These are phyloP conservation scores for Gorsachius goisagi DNA, from an alignment of 2,113 vertebrate genomes.

Conservation along the genomic window DNA sequence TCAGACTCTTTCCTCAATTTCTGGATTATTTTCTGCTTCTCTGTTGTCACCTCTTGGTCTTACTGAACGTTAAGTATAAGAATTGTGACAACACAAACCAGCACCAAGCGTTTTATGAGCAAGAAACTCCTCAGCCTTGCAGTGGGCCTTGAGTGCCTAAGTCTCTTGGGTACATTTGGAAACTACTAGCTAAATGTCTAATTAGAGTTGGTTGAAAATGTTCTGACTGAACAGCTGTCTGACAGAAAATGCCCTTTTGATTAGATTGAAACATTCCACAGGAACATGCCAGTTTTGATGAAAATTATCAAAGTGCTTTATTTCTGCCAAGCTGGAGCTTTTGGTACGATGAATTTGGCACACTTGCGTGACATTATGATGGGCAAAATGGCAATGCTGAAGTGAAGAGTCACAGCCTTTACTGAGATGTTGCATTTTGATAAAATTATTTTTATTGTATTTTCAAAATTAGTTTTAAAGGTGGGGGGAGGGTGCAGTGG, in stretches of 20 bases:
- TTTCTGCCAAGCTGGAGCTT: background rate
- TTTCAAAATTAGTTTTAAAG: background rate
- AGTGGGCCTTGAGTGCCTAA: background rate
- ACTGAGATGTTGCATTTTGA: background rate
- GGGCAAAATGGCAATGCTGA: background rate
- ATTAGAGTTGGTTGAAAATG: background rate
- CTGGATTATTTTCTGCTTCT: background rate
- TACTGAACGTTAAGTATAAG: background rate
- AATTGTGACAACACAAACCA: background rate
- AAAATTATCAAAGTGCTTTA: background rate
- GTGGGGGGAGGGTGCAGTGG: fast-evolving
- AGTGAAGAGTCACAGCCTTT: background rate
- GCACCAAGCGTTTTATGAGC: background rate
- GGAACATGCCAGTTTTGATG: background rate
- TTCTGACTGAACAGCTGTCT: background rate
- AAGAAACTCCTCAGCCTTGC: background rate
- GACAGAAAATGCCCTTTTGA: background rate
- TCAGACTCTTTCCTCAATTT: background rate
- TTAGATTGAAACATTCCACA: background rate
- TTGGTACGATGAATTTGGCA: background rate
- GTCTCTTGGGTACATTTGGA: background rate
- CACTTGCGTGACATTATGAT: background rate
- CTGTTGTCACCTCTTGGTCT: background rate
- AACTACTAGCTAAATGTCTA: background rate
- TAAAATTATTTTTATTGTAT: background rate